Evolutionary conservation across 2,797 vertebrate species (phyloP).

Genomic region (Spheniscus humboldti): DNA sequence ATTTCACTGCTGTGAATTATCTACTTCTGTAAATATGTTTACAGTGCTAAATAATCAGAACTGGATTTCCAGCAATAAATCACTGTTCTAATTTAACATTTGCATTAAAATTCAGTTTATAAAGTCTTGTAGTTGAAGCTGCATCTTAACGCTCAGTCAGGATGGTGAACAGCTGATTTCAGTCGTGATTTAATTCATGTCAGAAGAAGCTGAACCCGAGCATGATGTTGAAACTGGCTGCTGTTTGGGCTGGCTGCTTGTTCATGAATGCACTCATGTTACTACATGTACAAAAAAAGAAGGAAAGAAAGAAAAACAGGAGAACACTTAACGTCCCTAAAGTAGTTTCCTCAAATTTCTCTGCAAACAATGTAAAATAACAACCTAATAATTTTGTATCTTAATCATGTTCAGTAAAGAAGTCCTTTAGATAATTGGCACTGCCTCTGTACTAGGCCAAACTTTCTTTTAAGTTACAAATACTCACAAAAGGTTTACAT

Average conservation of each 20-base stretch:
- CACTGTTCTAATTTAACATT: not conserved
- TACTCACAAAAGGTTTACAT: slow-evolving; percentile 93
- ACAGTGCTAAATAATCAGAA: slow-evolving; percentile 51
- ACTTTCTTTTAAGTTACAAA: slow-evolving; percentile 86
- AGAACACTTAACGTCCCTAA: slow-evolving; percentile 68
- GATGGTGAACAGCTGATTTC: slow-evolving; percentile 37
- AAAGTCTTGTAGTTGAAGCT: not conserved
- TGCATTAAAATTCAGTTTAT: slow-evolving; percentile 31
- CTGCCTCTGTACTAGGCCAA: slow-evolving; percentile 79
- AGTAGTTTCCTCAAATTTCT: slow-evolving; percentile 72
- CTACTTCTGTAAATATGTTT: slow-evolving; percentile 59
- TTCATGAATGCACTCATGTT: slow-evolving; percentile 23
- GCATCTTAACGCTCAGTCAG: slow-evolving; percentile 21
- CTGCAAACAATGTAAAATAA: slow-evolving; percentile 76
- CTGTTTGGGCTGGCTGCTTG: slow-evolving; percentile 32
- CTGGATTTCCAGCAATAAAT: slow-evolving; percentile 47
- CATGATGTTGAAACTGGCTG: slow-evolving; percentile 17
- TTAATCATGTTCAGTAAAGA: slow-evolving; percentile 78
- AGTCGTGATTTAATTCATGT: slow-evolving; percentile 58
- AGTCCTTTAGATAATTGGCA: slow-evolving; percentile 83
- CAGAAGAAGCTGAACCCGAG: slow-evolving; percentile 49
- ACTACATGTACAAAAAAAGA: slow-evolving; percentile 7
- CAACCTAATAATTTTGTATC: slow-evolving; percentile 76
- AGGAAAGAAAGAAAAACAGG: slow-evolving; percentile 61
- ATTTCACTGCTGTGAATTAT: slow-evolving; percentile 39